Percentiles rank a stretch among this genome's conserved stretches.
Conservation (phyloP, 2,113 vertebrate species). For the Himantopus leucocephalus region DNA sequence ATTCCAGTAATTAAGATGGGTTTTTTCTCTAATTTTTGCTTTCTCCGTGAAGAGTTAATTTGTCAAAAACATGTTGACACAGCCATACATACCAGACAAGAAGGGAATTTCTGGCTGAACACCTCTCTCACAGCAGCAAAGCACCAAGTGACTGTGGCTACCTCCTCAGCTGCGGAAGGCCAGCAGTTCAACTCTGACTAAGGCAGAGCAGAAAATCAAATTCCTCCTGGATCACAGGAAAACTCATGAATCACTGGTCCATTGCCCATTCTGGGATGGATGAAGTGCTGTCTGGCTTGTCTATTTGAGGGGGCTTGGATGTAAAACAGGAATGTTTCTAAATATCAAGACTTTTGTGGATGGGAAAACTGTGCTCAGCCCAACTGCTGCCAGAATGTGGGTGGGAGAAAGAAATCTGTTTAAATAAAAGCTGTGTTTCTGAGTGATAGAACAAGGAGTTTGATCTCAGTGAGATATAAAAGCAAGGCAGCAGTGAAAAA, state of each 20-base stretch:
- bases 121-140: neutral
- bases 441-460: neutral
- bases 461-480: neutral
- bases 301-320: neutral
- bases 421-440: neutral
- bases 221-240: neutral
- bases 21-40: neutral
- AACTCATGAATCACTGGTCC: neutral
- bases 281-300: neutral
- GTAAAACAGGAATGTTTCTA: neutral
- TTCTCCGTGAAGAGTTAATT: neutral
- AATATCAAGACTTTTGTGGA: neutral
- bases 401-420: neutral
- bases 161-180: neutral
- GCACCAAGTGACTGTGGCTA: neutral
- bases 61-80: neutral
- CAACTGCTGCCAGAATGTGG: neutral
- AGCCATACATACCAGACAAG: neutral
- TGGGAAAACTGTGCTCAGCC: neutral
- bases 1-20: neutral
- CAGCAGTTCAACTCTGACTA: neutral
- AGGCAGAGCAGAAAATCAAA: neutral
- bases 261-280: neutral
- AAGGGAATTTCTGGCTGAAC: neutral
- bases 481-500: neutral